Base-by-base conservation (phyloP, 2,113 vertebrate species). In the Hymenochirus boettgeri region DNA sequence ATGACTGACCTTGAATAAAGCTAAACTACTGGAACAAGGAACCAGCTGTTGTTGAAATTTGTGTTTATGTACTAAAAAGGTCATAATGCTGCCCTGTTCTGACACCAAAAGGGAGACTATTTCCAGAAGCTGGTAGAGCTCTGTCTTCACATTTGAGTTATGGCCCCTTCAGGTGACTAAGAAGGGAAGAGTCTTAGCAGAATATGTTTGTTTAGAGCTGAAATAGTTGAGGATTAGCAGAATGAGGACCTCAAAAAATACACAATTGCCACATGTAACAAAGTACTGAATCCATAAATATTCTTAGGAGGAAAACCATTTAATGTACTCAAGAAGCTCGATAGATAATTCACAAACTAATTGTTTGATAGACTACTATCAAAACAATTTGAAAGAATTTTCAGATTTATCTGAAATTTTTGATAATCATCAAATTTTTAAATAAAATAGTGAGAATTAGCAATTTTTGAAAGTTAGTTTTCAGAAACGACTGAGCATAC, bases 111-210 rank as follows among this genome's bases (percentile, higher is more conserved):
- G 33, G 31, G 56, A 67, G 64, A 59, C 64, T 52, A 53, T 50
- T 67, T 67, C 64, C 64, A 67, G 64, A 59, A 67, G 64, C 64
- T 67, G 55, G 64, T 31, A 58, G 31, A n/a, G 2, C 29, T 37
- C 55, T 66, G 64, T 66, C 64, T 58, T 47, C 56, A 66, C 55
- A 13, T 52, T 48, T 67, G 56, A 58, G 24, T 66, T 66, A 66
- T 58, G 21, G 29, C 64, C 64, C 46, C 47, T 51, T 67, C 64
- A 59, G 55, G 47, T 52, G 64, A 42, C 56, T 67, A 45, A 52
- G 12, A 52, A 47, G 33, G 29, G 25, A 25, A 51, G 48, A 18
- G 52, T 46, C 54, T 50, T 3, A 11, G 52, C 24, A 58, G 31
- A 17, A 15, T 51, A 11, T 26, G 31, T 57, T 12, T 12, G 42